phyloP scores from a whole-genome alignment of 2,113 vertebrate genomes.

The Panthera leo region DNA sequence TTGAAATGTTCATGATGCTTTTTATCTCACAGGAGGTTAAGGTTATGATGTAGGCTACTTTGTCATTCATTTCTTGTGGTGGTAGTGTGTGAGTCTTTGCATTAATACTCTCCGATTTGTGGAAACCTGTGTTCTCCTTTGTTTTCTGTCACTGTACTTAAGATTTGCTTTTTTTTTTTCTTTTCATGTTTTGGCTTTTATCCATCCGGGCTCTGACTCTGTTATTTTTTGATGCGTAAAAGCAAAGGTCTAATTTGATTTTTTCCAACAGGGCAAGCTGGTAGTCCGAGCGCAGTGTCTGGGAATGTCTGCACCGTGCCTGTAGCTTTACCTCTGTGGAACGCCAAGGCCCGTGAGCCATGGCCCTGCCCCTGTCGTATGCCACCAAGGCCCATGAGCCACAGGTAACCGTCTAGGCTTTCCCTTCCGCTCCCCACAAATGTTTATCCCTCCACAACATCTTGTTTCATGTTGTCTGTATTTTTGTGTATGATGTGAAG shows the following conservation, averaged over 20 bases:
- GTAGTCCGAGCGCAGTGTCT: rapidly evolving
- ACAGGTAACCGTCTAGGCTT: not conserved
- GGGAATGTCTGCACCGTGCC: not conserved
- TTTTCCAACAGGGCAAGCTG: not conserved
- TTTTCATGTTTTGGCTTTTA: not conserved
- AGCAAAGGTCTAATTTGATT: not conserved
- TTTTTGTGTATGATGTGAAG: not conserved
- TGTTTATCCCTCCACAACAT: not conserved
- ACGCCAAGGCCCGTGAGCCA: rapidly evolving
- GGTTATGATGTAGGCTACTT: not conserved
- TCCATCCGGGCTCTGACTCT: not conserved
- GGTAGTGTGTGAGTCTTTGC: not conserved
- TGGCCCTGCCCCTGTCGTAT: no score
- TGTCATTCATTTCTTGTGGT: not conserved
- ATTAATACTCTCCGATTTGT: not conserved
- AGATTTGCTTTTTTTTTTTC: not conserved
- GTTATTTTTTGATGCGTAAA: not conserved
- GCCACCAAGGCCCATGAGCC: rapidly evolving
- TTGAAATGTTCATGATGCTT: not conserved
- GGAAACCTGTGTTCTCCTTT: not conserved
- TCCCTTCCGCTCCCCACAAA: rapidly evolving
- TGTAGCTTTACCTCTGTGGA: rapidly evolving
- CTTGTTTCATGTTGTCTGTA: not conserved
- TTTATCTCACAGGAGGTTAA: not conserved
- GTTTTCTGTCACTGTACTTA: not conserved